phyloP scores from a whole-genome alignment of 1,140 invertebrate species.

The Drosophila asahinai region DNA sequence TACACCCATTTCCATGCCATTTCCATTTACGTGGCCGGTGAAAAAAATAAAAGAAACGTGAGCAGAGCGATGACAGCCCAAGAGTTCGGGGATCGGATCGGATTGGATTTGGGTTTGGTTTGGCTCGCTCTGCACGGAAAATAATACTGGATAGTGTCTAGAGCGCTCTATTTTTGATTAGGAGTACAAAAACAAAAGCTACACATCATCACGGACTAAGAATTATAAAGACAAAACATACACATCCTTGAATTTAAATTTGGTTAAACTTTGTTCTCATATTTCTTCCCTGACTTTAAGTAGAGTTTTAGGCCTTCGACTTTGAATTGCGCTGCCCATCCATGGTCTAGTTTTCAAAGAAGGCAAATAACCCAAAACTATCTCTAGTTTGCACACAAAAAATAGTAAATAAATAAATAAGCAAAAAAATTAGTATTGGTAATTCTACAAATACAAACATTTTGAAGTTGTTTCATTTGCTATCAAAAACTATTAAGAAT shows the following conservation, averaged over 20 bases:
- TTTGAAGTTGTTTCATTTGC: too few relatives aligned
- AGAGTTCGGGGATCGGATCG: conserved; percentile 25
- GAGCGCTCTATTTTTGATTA: too few relatives aligned
- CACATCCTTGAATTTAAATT: too few relatives aligned
- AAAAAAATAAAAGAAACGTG: conserved; percentile 58
- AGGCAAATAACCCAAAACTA: neutral
- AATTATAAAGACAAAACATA: too few relatives aligned
- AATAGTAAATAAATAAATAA: too few relatives aligned
- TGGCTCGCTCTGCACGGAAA: conserved; percentile 17
- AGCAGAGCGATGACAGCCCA: conserved; percentile 36
- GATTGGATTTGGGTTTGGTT: conserved; percentile 17
- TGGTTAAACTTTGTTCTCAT: too few relatives aligned
- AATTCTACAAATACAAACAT: neutral
- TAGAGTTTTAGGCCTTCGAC: too few relatives aligned
- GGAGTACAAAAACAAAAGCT: conserved; percentile 2
- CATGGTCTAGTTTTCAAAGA: neutral
- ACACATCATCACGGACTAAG: neutral
- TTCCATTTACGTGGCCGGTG: conserved; percentile 65
- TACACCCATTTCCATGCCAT: conserved; percentile 79
- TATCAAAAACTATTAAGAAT: neutral
- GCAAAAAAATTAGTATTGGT: too few relatives aligned
- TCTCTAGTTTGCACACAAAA: neutral
- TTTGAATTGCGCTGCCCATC: too few relatives aligned
- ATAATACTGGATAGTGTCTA: neutral
- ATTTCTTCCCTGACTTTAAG: too few relatives aligned